Percentiles rank a stretch among this genome's conserved stretches.
Evolutionary conservation across 2,113 vertebrate species (phyloP).

Genomic region (Zosterops japonicus): DNA sequence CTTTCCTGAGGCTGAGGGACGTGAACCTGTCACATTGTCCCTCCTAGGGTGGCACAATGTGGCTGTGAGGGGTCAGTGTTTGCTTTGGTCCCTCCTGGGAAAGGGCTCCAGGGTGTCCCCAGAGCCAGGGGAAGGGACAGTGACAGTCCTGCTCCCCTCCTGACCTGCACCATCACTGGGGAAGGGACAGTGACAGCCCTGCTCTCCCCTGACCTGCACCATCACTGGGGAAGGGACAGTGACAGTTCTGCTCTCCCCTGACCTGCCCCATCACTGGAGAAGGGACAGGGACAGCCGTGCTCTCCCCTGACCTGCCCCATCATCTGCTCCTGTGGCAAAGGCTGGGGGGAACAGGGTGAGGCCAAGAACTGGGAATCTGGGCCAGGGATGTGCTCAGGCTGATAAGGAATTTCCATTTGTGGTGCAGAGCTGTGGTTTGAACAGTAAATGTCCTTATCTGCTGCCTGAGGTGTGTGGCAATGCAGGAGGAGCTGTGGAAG

Average conservation of each 20-base stretch:
- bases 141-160: not conserved
- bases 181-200: too few relatives aligned
- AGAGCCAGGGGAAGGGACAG: too few relatives aligned
- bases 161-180: not conserved
- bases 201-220: not conserved
- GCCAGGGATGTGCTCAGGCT: not conserved
- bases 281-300: too few relatives aligned
- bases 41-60: too few relatives aligned
- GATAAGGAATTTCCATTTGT: not conserved
- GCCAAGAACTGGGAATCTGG: not conserved
- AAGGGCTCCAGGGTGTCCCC: not conserved
- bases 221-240: too few relatives aligned
- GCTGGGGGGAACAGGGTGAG: not conserved
- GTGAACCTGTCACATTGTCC: fast-evolving
- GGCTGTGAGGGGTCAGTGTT: not conserved
- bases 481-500: not conserved
- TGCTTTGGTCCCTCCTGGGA: fast-evolving
- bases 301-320: not conserved
- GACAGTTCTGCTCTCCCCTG: too few relatives aligned
- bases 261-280: not conserved
- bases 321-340: not conserved
- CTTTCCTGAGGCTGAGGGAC: not conserved
- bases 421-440: not conserved
- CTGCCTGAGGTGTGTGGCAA: not conserved
- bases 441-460: not conserved